Evolutionary conservation across 2,888 invertebrate species (phyloP), one percentile per base, ranked within the genome.

Genomic region (Leptinotarsa peninsularis): DNA sequence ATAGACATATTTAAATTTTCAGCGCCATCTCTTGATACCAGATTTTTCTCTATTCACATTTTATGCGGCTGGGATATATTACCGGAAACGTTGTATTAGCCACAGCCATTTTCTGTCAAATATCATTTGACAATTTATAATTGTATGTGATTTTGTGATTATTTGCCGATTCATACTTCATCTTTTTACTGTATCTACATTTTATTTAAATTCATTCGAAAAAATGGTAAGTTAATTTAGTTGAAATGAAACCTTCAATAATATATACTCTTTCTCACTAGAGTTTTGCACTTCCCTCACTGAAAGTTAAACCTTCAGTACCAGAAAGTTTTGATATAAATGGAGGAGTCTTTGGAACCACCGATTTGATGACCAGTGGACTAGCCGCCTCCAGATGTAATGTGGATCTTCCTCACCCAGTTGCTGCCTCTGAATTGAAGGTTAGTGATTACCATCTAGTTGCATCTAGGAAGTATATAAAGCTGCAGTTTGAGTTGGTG

Each of bases 281-380:
- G 93, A 93, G 93, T 91, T 93, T 93, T 81, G 91, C 91, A 80
- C 89, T 93, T 79, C 92, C 93, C 66, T 88, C 93, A 14, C 77
- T 93, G 49, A 92, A 92, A 88, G 89, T 91, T 2, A 91, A 91
- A 84, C 90, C 92, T 60, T 89, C 89, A 75, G 85, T 88, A 78
- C 86, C 87, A 14, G 86, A 87, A 73, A 88, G 89, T 71, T 87
- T 90, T 80, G 87, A 88, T 43, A 83, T 89, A 67, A 87, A 89
- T 50, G 90, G 91, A 81, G 93, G 92, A 0, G 87, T 89, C 27
- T 94, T 92, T 86, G 94, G 93, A 67, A 89, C 94, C 13, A 91
- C 93, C 13, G 91, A 92, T 84, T 89, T 92, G 0, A 91, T 95
- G 88, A 89, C 91, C 43, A 89, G 88, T 76, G 93, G 93, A 2